Conservation (phyloP, 1,140 invertebrate species). For the Phymastichus coffea region DNA sequence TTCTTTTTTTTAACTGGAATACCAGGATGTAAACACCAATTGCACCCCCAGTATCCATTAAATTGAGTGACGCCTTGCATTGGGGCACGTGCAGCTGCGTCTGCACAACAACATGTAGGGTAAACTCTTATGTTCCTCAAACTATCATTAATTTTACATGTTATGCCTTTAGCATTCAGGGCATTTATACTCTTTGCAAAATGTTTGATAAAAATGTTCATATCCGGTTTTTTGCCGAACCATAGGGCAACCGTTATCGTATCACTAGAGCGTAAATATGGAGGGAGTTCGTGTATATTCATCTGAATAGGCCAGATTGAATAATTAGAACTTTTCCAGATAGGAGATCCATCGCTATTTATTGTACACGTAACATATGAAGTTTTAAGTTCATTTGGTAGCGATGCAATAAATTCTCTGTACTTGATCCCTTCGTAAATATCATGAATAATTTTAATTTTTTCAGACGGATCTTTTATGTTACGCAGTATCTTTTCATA, state of each 20-base stretch:
- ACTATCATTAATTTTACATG: not conserved
- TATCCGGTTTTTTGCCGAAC: slow-evolving; percentile 6
- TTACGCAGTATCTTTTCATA: not conserved
- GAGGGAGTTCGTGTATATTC: not conserved
- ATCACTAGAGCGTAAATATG: not conserved
- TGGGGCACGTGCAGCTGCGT: not conserved
- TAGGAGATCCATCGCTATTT: not conserved
- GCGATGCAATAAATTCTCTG: not conserved
- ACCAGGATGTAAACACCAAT: not conserved
- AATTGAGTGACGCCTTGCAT: not conserved
- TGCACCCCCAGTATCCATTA: not conserved
- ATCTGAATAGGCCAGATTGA: not conserved
- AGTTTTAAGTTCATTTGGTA: not conserved
- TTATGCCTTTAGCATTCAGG: not conserved
- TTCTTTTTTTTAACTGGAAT: not conserved
- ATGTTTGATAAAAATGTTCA: not conserved
- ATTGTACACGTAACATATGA: not conserved
- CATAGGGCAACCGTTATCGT: not conserved
- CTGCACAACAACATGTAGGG: not conserved
- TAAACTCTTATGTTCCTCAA: not conserved
- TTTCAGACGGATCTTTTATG: too few species aligned
- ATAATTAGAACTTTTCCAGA: not conserved
- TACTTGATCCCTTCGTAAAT: not conserved
- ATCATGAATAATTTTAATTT: not conserved
- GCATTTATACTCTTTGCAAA: not conserved